Base-by-base conservation (phyloP, 37 sponge, comb jelly and placozoan genomes). In the Cladorhizidae sp. region DNA sequence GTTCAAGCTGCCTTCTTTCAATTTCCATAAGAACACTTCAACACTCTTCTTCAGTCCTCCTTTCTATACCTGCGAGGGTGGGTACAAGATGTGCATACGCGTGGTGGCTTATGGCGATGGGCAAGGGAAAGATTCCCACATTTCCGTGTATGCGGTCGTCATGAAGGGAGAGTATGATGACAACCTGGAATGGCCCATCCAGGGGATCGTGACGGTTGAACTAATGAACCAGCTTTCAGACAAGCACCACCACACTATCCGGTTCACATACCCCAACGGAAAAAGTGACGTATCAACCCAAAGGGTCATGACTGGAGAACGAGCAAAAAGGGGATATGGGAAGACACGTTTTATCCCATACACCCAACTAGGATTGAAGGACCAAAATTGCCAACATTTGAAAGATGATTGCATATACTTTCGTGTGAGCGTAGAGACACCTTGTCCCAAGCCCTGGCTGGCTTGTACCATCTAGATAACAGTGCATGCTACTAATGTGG, bases 91-190 rank as follows among this genome's bases (percentile, higher is more conserved):
- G 83, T 83, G 83, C 23, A 45, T 83, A 5, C 2, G 26, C 0
- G 83, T 83, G 56, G 36, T 65, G 74, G 83, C 83, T 40, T 64
- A 74, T 83, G 83, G 83, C 15, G 17, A 52, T 54, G 83, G 75
- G 36, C 67, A 74, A 40, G 83, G 75, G 33, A 40, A 74, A 63
- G 83, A 26, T 15, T 64, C 83, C 8, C 83, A 83, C 59, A 63
- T 83, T 0, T 83, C 83, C 28, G 75, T 83, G 45, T 83, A 33
- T 67, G 54, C 67, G 17, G 74, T 36, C 26, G 75, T 83, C 36
- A 83, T 83, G 83, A 74, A 74, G 40, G 83, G 83, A 64, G 65
- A 74, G 33, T 63, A 83, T 74, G 83, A 83, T 20, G 83, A 83
- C 39, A 39, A 57, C 54, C 55, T 83, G 38, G 26, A 45, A 20